Evolutionary conservation across 2,888 invertebrate genomes (phyloP), one percentile per base, ranked within the genome.

Genomic region (Ophonus ardosiacus): DNA sequence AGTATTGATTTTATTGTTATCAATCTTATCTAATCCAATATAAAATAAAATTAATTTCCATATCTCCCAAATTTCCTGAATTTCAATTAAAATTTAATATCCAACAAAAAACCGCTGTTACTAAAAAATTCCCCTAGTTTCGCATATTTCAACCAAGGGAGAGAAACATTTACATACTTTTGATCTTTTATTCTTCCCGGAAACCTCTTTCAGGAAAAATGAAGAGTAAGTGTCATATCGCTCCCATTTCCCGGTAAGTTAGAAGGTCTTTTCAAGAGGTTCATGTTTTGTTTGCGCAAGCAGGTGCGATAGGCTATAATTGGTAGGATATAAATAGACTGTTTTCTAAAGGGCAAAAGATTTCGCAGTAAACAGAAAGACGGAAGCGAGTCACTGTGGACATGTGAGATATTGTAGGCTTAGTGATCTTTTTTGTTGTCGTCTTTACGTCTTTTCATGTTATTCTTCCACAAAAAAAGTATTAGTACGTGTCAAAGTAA

Each of bases 311-410:
- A 65, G 43, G 81, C 24, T 81, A 81, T 81, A 81, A 81, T 81
- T 81, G 81, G 43, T 13, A 13, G 17, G 21, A 63, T 81, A 81
- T 65, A 81, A 61, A 65, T 81, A 81, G 81, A 74, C 68, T 68
- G 38, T 57, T 81, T 43, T 65, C 18, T 81, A 65, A 81, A 81
- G 24, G 81, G 81, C 17, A 65, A 81, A 51, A 51, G 57, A 56
- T 78, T 61, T 79, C 61, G 38, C 61, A n/a, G 78, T 78, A 78
- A 57, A 78, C 68, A 51, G 10, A 0, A 10, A 51, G 43, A 8
- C 43, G 13, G 10, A 13, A 13, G 10, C 43, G 13, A 13, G 2
- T 51, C 31, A 31, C 5, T 4, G 31, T 31, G 31, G 31, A 31
- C 43, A 8, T 51, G 43, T 13, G 43, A 51, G 43, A 51, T 51